These are phyloP conservation scores for Chaetogeoica ovagalla DNA, from an alignment of 2,888 invertebrate genomes.

Conservation along the genomic window DNA sequence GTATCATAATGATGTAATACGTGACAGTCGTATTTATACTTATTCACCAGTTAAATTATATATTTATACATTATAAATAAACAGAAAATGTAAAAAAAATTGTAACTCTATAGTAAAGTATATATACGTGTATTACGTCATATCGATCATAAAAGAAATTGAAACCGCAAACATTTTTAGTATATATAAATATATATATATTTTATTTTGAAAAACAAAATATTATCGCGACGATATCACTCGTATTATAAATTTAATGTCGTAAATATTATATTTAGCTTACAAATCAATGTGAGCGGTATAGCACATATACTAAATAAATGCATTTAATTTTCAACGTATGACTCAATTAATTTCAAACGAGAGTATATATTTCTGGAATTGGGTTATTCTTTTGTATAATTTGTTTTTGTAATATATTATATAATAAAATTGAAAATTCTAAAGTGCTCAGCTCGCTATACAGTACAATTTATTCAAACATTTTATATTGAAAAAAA, in stretches of 20 bases:
- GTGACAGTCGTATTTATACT: background rate
- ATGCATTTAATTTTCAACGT: background rate
- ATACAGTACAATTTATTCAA: too few relatives aligned
- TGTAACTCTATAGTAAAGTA: background rate
- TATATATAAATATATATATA: too few relatives aligned
- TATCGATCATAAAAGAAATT: too few relatives aligned
- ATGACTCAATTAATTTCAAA: background rate
- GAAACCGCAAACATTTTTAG: too few relatives aligned
- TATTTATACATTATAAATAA: background rate
- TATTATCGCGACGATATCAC: background rate
- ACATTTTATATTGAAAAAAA: too few relatives aligned
- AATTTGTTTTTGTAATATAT: background rate
- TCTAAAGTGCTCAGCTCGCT: too few relatives aligned
- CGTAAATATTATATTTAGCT: background rate
- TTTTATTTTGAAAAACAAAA: background rate
- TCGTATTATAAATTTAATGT: background rate
- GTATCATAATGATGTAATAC: background rate
- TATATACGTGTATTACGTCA: too few relatives aligned
- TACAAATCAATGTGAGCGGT: conserved; percentile 1
- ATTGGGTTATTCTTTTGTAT: background rate
- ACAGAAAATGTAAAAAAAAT: background rate
- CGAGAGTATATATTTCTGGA: background rate
- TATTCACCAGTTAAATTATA: background rate
- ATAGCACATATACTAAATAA: background rate
- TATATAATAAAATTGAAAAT: too few relatives aligned